Base-by-base conservation (phyloP, 2,888 invertebrate species). In the Proisotoma minuta region DNA sequence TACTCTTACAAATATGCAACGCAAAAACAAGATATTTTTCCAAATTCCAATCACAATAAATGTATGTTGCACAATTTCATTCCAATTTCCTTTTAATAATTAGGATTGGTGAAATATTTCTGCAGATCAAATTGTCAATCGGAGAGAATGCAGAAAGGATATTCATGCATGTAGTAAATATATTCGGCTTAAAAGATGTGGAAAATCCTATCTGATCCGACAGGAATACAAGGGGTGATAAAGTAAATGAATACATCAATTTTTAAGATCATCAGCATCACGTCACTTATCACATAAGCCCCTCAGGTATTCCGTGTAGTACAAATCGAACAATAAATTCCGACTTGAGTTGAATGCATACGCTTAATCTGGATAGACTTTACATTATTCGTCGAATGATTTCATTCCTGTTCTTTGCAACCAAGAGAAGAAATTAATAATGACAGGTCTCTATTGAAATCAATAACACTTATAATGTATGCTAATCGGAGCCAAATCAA, bases 381-480 rank as follows among this genome's bases (percentile, higher is more conserved):
- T 15, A n/a, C n/a, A n/a, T n/a, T n/a, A n/a, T n/a, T n/a, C n/a
- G n/a, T 34, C 34, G 34, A 34, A 34, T 34, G 34, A 15, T n/a
- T n/a, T n/a, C n/a, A 34, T 10, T 34, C 34, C 15, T 34, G 34
- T 34, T 34, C 34, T 10, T 10, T 34, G 8, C 34, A 8, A 34
- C 15, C 34, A 34, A 15, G 8, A 59, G 66, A 60, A 24, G 61
- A 65, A 70, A 72, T 70, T 70, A 72, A 72, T 72, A 66, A 70
- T 62, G 65, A 63, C 64, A 68, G 58, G 66, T 62, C 64, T 71
- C 71, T 69, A 69, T 71, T 69, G 66, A 68, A 69, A 68, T 69
- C 66, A 66, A n/a, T n/a, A n/a, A 69, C 67, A 65, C 63, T 34
- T 53, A 15, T 34, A 34, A 34, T 34, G 34, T 34, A 34, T 34